Percentiles rank a stretch among this genome's conserved stretches.
phyloP scores from a whole-genome alignment of 2,113 vertebrate species.

The Dinomys branickii region DNA sequence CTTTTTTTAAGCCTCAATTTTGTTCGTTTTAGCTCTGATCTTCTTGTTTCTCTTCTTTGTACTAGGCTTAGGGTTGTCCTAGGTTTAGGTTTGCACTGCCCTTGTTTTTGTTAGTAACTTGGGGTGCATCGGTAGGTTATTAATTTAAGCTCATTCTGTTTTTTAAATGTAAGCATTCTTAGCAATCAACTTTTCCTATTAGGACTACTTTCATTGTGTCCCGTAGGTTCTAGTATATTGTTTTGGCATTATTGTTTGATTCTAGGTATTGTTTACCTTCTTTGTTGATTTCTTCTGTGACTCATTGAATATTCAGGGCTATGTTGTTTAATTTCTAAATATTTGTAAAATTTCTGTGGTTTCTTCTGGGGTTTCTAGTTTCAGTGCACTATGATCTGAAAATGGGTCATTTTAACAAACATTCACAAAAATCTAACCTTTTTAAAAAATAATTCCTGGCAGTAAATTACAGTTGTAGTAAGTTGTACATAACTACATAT shows the following conservation, averaged over 20 bases:
- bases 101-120: neutral
- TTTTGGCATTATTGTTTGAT: neutral
- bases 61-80: neutral
- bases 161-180: neutral
- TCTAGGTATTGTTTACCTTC: neutral
- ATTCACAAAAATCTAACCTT: slow-evolving; percentile 27
- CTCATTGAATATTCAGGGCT: neutral
- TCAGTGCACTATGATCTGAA: neutral
- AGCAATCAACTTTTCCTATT: neutral
- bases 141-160: neutral
- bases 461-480: neutral
- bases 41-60: neutral
- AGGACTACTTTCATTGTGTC: neutral
- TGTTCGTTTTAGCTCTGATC: neutral
- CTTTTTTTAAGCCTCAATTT: neutral
- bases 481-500: neutral
- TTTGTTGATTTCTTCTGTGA: neutral
- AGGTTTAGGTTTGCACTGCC: neutral
- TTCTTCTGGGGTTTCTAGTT: neutral
- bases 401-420: neutral
- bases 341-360: neutral
- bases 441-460: slow-evolving; percentile 28
- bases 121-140: neutral
- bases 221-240: neutral
- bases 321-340: neutral